Evolutionary conservation across 2,113 vertebrate species (phyloP), one percentile per base, ranked within the genome.

Genomic region (Rhadina sibilatrix): DNA sequence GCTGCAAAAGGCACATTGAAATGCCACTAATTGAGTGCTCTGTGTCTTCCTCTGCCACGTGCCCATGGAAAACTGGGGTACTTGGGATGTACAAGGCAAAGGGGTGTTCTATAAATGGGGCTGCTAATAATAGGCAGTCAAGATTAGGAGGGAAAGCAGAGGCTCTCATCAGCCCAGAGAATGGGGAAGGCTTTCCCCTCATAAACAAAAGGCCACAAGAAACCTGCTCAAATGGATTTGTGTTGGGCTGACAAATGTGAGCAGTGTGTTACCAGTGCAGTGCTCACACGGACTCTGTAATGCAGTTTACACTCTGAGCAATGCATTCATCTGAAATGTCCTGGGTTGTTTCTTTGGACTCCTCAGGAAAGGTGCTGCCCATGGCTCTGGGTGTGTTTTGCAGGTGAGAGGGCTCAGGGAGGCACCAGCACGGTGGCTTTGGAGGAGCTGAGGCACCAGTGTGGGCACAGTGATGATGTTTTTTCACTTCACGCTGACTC

Each of bases 1-100:
- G 87, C 78, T 86, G 76, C 83, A 96, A 87, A 97, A 97, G 93
- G 89, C 88, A 92, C 91, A 75, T n/a, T 66, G 83, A 93, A 83
- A 83, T 96, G 92, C 79, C 94, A 79, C 92, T 87, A 94, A 88
- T 83, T 78, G 84, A 70, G 60, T 70, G 78, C 71, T 95, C 74
- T 31, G 74, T 69, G 69, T 89, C 86, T 79, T 93, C 87, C 72
- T 33, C 66, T 92, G 83, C 82, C 50, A 5, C 54, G n/a, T 50
- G 80, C 63, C 93, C 31, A 4, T 90, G 90, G 78, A 81, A 92
- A 87, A 37, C 2, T 42, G 93, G 90, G 96, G 83, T 90, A 20
- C 88, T 31, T 44, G 57, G 80, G 69, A 78, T 84, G 57, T 46
- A 35, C 24, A 33, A 90, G 72, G 83, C 83, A 90, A 71, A 79